These are phyloP conservation scores for Campoplex capitator DNA, from an alignment of 2,888 invertebrate genomes.

Conservation along the genomic window DNA sequence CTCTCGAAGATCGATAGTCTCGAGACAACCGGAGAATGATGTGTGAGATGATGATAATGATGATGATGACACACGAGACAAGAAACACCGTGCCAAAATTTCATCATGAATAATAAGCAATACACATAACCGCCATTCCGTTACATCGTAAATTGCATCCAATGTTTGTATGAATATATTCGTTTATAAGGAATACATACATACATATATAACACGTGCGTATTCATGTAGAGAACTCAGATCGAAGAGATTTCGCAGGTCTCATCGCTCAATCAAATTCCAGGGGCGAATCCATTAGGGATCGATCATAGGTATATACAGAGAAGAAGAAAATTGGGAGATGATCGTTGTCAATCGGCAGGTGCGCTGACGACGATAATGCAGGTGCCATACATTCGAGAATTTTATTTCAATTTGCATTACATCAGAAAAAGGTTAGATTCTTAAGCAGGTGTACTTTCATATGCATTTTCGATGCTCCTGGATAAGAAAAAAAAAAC, in stretches of 20 bases:
- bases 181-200: neutral
- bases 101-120: slow-evolving; percentile 82
- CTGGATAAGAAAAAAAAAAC: neutral
- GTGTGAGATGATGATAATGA: slow-evolving; percentile 28
- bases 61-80: slow-evolving; percentile 17
- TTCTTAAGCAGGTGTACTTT: slow-evolving; percentile 57
- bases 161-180: slow-evolving; percentile 20
- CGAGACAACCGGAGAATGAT: slow-evolving; percentile 3
- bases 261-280: slow-evolving; percentile 32
- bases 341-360: slow-evolving; percentile 65
- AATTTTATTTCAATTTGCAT: slow-evolving; percentile 13
- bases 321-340: slow-evolving; percentile 1
- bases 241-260: slow-evolving; percentile 11
- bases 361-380: slow-evolving; percentile 45
- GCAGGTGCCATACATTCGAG: slow-evolving; percentile 51
- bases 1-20: slow-evolving; percentile 24
- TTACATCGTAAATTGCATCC: slow-evolving; percentile 56
- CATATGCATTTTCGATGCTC: neutral
- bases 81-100: slow-evolving; percentile 72
- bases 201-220: neutral
- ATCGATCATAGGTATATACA: slow-evolving; percentile 43
- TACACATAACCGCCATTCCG: slow-evolving; percentile 64
- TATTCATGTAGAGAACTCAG: neutral
- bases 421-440: slow-evolving; percentile 44
- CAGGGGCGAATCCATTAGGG: slow-evolving; percentile 38